These are phyloP conservation scores for Argyra leucocephala DNA, from an alignment of 2,888 invertebrate species.

Conservation along the genomic window DNA sequence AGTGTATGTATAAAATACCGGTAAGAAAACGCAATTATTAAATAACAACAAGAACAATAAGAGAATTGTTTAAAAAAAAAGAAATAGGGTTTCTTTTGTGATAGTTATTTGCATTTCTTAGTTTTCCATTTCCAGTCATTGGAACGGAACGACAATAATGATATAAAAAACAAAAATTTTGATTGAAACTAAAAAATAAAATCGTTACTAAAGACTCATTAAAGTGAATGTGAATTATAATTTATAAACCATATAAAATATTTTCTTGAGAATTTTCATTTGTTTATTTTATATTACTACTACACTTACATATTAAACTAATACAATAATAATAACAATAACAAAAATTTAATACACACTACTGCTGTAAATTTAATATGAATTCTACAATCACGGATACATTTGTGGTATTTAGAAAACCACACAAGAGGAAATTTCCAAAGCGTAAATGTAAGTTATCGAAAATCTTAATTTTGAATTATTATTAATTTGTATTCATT, in stretches of 20 bases:
- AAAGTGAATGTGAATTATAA: too few species aligned
- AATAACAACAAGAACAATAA: too few species aligned
- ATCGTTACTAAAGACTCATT: too few species aligned
- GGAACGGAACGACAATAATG: neutral
- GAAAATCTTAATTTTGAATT: too few species aligned
- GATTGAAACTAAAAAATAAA: too few species aligned
- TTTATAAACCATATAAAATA: too few species aligned
- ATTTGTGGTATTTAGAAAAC: neutral
- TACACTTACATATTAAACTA: too few species aligned
- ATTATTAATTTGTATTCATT: neutral
- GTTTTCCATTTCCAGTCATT: neutral
- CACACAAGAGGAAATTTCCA: neutral
- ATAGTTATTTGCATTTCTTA: neutral
- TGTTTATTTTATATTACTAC: too few species aligned
- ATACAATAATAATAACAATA: too few species aligned
- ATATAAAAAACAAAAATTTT: too few species aligned
- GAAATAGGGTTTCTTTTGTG: neutral
- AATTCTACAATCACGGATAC: neutral
- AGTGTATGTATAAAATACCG: neutral
- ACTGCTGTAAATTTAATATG: neutral
- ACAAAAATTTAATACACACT: too few species aligned
- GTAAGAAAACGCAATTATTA: neutral
- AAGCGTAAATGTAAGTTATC: constrained; percentile 1
- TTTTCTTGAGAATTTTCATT: too few species aligned
- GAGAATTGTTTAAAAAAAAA: neutral